A percentile compares a stretch with the other conserved stretches of the same genome.
phyloP scores from a whole-genome alignment of 2,888 invertebrate genomes.

The Tipula helvola region DNA sequence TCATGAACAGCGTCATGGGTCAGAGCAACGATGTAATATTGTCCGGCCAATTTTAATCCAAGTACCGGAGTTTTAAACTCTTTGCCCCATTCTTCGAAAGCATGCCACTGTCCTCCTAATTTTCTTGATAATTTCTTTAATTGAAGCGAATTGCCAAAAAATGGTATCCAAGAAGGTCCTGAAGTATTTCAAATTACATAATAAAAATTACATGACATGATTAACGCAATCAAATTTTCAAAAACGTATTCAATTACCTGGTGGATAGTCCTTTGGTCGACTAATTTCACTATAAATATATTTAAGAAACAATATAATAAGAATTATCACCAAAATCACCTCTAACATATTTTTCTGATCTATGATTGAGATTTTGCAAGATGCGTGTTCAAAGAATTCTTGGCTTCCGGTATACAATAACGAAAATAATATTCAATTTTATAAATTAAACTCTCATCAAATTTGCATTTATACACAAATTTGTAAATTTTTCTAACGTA shows the following conservation, averaged over 20 bases:
- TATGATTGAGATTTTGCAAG: background rate
- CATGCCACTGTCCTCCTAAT: constrained; percentile 40
- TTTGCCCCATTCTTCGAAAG: constrained; percentile 37
- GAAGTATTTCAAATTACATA: background rate
- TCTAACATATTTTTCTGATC: background rate
- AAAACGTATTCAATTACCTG: background rate
- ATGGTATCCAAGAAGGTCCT: constrained; percentile 15
- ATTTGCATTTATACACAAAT: background rate
- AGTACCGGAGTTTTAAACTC: constrained; percentile 40
- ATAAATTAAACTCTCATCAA: background rate
- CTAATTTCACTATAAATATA: background rate
- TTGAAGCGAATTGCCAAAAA: constrained; percentile 30
- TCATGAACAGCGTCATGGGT: constrained; percentile 40
- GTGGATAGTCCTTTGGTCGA: constrained; percentile 1
- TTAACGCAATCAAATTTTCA: background rate
- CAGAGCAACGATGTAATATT: constrained; percentile 41
- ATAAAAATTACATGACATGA: background rate
- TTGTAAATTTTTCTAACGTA: background rate
- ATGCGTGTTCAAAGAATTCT: background rate
- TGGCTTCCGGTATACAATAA: background rate
- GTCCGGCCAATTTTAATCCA: constrained; percentile 43
- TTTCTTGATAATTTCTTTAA: constrained; percentile 26
- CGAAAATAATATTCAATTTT: background rate
- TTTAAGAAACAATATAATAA: background rate
- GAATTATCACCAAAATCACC: background rate